phyloP scores from a whole-genome alignment of 1,140 invertebrate species.

The Adelges cooleyi region DNA sequence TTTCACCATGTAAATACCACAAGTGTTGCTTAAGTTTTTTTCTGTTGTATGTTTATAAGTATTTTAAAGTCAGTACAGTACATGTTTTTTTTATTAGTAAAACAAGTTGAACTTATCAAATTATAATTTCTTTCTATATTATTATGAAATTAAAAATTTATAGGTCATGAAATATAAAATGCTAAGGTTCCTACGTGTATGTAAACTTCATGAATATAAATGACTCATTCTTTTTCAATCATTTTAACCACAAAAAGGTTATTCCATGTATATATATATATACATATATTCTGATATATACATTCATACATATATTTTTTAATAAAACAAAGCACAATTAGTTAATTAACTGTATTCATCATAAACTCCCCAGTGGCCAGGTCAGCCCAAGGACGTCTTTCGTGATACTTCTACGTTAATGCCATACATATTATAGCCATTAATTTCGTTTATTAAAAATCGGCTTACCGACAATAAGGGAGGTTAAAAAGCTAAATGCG shows the following conservation, averaged over 20 bases:
- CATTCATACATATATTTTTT: neutral
- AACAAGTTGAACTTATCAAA: too few species aligned
- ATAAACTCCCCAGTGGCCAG: neutral
- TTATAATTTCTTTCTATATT: too few species aligned
- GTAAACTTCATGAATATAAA: conserved; percentile 23
- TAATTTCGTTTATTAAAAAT: conserved; percentile 27
- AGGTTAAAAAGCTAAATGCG: conserved; percentile 22
- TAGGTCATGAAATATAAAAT: too few species aligned
- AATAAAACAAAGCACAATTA: conserved; percentile 19
- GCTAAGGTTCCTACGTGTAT: neutral
- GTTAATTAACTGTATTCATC: conserved; percentile 25
- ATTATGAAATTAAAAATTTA: too few species aligned
- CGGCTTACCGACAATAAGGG: neutral
- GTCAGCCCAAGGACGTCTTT: conserved; percentile 6
- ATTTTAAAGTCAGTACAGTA: too few species aligned
- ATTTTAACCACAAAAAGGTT: conserved; percentile 21
- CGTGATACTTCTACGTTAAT: neutral
- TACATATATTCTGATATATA: too few species aligned
- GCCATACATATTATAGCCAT: conserved; percentile 13
- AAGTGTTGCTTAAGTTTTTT: too few species aligned
- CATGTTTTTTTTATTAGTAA: too few species aligned
- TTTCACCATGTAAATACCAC: too few species aligned
- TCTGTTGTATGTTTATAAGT: too few species aligned
- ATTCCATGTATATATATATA: neutral
- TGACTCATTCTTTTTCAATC: conserved; percentile 15